Evolutionary conservation across 2,888 invertebrate genomes (phyloP), one percentile per base, ranked within the genome.

Genomic region (Drosophila hamatofila): DNA sequence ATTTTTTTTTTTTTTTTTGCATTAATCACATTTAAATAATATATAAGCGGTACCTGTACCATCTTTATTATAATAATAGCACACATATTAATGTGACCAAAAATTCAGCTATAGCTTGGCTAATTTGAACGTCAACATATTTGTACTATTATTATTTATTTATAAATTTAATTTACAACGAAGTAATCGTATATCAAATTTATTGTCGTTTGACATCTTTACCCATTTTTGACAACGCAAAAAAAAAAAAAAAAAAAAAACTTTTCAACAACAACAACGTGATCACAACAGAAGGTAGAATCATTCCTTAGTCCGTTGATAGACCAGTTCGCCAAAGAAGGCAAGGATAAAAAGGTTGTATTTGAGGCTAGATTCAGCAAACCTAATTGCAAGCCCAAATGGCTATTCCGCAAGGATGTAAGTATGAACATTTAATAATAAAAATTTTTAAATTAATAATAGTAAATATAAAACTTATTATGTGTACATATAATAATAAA

Each of bases 361-460:
- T 98, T 99, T 91, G 97, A 98, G 93, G 97, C 97, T 74, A 96
- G 97, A 92, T 99, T 99, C 94, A 97, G 98, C 77, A 99, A 98
- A 94, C 96, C 98, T n/a, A 98, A 98, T 93, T 95, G 96, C 91
- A 98, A 98, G 92, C 97, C 97, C 11, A 97, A 97, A 93, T 98
- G 98, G 98, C 95, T 95, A 92, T 96, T 97, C 94, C 95, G 97
- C 74, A 97, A 97, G 94, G 97, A 98, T 94, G 98, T 97, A 94
- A 95, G 97, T 95, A 90, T 56, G 21, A 41, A 5, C 14, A 1
- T 3, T 3, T 16, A 9, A 11, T 25, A 21, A 8, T 18, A 7
- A 51, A 27, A 6, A n/a, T 1, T 9, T 9, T 27, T 27, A 48
- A n/a, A 16, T n/a, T n/a, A n/a, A 39, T 27, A 2, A 18, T 18